Evolutionary conservation across 2,888 invertebrate genomes (phyloP), one percentile per base, ranked within the genome.

Genomic region (Gerris lacustris): DNA sequence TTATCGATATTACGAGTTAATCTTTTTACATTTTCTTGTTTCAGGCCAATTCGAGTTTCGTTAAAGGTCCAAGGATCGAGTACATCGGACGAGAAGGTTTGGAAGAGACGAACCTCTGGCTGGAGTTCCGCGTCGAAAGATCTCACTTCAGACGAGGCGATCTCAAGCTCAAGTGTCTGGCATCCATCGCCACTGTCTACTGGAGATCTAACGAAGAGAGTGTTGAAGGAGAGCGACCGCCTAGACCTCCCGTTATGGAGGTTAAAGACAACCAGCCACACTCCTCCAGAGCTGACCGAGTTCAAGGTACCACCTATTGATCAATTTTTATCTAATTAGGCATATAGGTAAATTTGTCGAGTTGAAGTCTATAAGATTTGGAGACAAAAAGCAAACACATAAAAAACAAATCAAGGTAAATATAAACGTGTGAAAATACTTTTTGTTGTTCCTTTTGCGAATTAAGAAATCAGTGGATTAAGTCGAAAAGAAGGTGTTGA

Each of bases 141-240:
- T 88, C 89, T 81, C 91, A 93, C 83, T 92, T 93, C 84, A 87
- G 87, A 80, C 85, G 86, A 77, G 91, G 92, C 79, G 91, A 92
- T 82, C 86, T 94, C 83, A 93, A 92, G 82, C 84, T 93, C 78
- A 93, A 92, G 85, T 94, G 93, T 83, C 85, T 92, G 79, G 92
- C 93, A 73, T 92, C 90, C 77, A 92, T 93, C 81, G 91, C 90
- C 71, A 89, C 90, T 62, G 88, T 93, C 66, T 93, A 93, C 82
- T 90, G 90, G 88, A 86, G 89, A 76, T 91, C 89, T 80, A 92
- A 93, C 81, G 93, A 93, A 80, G 91, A 92, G 80, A 92, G 91
- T 78, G 91, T 92, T 69, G 90, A 91, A 80, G 89, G 91, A 55
- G 88, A 88, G 76, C 85, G 88, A 77, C 86, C 78, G 79, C 79